A percentile compares a stretch with the other conserved stretches of the same genome.
phyloP scores from a whole-genome alignment of 1,140 invertebrate species.

The Saccostrea cuccullata region DNA sequence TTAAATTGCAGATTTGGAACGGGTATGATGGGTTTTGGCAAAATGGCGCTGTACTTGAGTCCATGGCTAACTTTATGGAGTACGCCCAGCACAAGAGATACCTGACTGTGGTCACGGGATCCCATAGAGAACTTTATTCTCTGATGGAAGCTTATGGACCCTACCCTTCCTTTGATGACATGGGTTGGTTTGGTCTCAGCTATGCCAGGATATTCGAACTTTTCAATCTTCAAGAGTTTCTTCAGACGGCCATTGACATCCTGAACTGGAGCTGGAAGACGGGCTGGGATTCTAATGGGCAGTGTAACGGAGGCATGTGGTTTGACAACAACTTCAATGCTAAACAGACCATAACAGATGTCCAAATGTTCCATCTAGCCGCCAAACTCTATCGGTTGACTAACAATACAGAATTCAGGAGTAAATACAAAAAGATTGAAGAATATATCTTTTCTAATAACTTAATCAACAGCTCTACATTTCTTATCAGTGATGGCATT shows the following conservation, averaged over 20 bases:
- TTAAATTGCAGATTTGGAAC: constrained; percentile 61
- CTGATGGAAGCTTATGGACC: constrained; percentile 65
- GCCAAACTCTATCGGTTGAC: constrained; percentile 59
- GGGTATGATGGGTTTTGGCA: constrained; percentile 68
- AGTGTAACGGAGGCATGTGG: constrained; percentile 61
- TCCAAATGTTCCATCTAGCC: constrained; percentile 54
- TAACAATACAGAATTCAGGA: constrained; percentile 43
- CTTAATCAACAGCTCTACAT: constrained; percentile 57
- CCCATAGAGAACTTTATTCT: constrained; percentile 52
- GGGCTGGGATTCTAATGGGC: constrained; percentile 57
- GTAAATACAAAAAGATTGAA: constrained; percentile 53
- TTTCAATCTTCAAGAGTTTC: constrained; percentile 53
- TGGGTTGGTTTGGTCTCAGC: constrained; percentile 64
- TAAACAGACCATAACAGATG: constrained; percentile 64
- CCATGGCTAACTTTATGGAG: constrained; percentile 58
- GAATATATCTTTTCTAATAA: constrained; percentile 58
- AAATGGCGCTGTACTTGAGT: constrained; percentile 63
- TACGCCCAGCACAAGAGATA: constrained; percentile 60
- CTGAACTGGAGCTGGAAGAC: constrained; percentile 65
- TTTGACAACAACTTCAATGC: constrained; percentile 59
- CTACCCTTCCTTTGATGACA: constrained; percentile 67
- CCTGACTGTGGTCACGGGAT: constrained; percentile 43
- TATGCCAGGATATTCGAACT: constrained; percentile 61
- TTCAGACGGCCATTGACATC: constrained; percentile 53
- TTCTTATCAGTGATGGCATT: constrained; percentile 55